These are phyloP conservation scores for Oryzias dopingdopingensis DNA, from an alignment of 2,797 vertebrate species.

Conservation along the genomic window DNA sequence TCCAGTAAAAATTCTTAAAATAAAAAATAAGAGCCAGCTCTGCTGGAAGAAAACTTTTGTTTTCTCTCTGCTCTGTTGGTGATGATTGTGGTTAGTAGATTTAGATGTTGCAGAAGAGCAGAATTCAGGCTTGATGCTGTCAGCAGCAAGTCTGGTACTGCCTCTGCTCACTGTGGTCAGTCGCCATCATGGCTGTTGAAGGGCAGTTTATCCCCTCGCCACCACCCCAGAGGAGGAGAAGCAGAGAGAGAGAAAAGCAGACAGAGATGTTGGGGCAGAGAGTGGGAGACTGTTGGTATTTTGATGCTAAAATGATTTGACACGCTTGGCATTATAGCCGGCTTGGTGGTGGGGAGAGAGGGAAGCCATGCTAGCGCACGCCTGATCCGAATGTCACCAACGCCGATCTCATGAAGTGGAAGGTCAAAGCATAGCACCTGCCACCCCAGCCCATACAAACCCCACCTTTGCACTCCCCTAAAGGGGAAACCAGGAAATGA, in stretches of 20 bases:
- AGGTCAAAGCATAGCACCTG: constrained; percentile 79
- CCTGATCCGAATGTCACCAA: constrained; percentile 81
- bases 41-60: constrained; percentile 5
- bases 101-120: constrained; percentile 51
- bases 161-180: constrained; percentile 35
- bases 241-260: constrained; percentile 8
- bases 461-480: constrained; percentile 14
- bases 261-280: constrained; percentile 21
- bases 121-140: constrained; percentile 25
- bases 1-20: too few species aligned
- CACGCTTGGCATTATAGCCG: constrained; percentile 77
- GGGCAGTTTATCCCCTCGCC: constrained; percentile 28
- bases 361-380: constrained; percentile 51
- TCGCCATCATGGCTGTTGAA: constrained; percentile 43
- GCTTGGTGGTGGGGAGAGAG: constrained; percentile 45
- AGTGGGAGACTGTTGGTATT: constrained; percentile 53
- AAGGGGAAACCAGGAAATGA: constrained; percentile 30
- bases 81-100: constrained; percentile 30
- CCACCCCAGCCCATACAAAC: constrained; percentile 45
- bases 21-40: background rate
- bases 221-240: constrained; percentile 20
- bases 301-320: constrained; percentile 78
- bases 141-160: constrained; percentile 15
- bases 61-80: constrained; percentile 43
- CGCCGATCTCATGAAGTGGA: constrained; percentile 81